Evolutionary conservation across 2,888 invertebrate genomes (phyloP).

Genomic region (Hybos culiciformis): DNA sequence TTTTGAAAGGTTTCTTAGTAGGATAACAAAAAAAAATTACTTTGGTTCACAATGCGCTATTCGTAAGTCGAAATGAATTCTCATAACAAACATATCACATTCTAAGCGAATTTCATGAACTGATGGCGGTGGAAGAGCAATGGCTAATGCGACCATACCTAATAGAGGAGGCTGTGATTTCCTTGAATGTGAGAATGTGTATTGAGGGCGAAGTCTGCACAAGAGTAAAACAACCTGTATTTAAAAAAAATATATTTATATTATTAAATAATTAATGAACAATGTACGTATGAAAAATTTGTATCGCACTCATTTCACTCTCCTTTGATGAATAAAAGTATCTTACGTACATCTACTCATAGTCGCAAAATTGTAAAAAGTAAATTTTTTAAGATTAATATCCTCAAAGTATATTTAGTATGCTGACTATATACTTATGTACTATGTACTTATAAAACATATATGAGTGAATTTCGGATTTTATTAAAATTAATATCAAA

Average conservation of each 20-base stretch:
- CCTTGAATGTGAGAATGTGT: slow-evolving; percentile 79
- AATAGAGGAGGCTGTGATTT: slow-evolving; percentile 76
- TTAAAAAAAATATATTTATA: slow-evolving; percentile 14
- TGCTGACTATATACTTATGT: too few species aligned
- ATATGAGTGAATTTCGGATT: too few species aligned
- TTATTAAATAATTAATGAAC: slow-evolving; percentile 7
- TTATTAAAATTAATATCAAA: too few species aligned
- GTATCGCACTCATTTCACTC: neutral
- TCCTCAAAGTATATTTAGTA: too few species aligned
- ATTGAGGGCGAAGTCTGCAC: slow-evolving; percentile 83
- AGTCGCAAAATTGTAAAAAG: too few species aligned
- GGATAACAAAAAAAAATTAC: slow-evolving; percentile 38
- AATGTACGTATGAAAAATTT: neutral
- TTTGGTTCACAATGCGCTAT: slow-evolving; percentile 95
- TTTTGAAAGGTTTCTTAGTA: neutral
- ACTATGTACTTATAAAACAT: too few species aligned
- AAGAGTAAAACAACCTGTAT: slow-evolving; percentile 83
- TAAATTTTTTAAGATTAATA: too few species aligned
- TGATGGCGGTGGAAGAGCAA: slow-evolving; percentile 91
- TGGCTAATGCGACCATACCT: slow-evolving; percentile 90
- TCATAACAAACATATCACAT: slow-evolving; percentile 91
- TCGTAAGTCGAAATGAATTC: slow-evolving; percentile 90
- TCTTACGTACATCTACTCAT: too few species aligned
- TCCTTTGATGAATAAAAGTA: too few species aligned
- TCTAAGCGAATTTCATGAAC: slow-evolving; percentile 93